Evolutionary conservation across 2,888 invertebrate genomes (phyloP).

Genomic region (Trichacis sp.): DNA sequence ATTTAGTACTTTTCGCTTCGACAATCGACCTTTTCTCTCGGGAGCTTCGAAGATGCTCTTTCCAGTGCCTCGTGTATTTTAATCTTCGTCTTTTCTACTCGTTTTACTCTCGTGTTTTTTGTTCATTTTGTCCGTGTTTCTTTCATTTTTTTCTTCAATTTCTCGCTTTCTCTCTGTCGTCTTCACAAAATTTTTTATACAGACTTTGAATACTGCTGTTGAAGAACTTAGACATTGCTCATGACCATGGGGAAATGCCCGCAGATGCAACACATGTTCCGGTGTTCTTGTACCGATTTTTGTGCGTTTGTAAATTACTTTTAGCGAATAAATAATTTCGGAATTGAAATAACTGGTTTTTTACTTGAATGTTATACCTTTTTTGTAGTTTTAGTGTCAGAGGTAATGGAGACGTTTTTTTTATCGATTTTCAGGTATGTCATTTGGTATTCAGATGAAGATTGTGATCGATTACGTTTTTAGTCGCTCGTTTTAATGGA

Average conservation of each 20-base stretch:
- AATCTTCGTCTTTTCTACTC: constrained; percentile 1
- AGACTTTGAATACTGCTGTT: not conserved
- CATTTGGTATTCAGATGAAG: not conserved
- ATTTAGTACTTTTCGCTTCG: too few relatives aligned
- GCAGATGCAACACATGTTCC: not conserved
- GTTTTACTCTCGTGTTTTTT: too few relatives aligned
- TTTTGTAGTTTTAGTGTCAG: not conserved
- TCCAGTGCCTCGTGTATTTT: not conserved
- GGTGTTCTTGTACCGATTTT: not conserved
- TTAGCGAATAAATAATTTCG: not conserved
- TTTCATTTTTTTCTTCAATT: too few relatives aligned
- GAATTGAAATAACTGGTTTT: not conserved
- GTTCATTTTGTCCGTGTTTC: too few relatives aligned
- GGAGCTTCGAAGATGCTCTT: too few relatives aligned
- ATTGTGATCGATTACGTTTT: not conserved
- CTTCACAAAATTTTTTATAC: not conserved
- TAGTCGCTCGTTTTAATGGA: too few relatives aligned
- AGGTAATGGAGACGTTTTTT: not conserved
- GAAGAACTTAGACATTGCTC: not conserved
- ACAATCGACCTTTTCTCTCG: too few relatives aligned
- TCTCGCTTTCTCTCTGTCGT: not conserved
- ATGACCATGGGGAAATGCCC: not conserved
- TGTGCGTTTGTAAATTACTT: constrained; percentile 1
- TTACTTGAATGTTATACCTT: not conserved
- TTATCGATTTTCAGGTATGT: not conserved